Conservation (phyloP, 2,113 vertebrate genomes). For the Artemisiospiza belli region DNA sequence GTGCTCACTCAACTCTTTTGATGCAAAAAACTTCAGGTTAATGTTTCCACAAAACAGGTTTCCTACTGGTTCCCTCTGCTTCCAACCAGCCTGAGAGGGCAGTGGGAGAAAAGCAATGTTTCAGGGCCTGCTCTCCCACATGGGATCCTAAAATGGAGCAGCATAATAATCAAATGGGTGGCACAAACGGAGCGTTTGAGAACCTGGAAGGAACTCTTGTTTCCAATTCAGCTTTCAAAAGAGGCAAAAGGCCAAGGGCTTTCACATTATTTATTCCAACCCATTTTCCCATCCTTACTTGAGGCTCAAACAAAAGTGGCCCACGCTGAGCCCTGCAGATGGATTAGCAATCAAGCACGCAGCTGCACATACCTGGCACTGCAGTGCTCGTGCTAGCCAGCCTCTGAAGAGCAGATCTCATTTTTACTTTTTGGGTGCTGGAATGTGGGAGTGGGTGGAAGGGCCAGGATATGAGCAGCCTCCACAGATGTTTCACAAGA, state of each 20-base stretch:
- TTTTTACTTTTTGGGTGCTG: conserved; percentile 51
- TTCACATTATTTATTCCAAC: conserved; percentile 55
- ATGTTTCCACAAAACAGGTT: neutral
- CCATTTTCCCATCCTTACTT: conserved; percentile 52
- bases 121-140: neutral
- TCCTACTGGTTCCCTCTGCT: neutral
- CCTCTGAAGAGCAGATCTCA: conserved; percentile 9
- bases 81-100: neutral
- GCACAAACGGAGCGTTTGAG: neutral
- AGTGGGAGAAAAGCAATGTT: neutral
- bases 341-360: conserved; percentile 63
- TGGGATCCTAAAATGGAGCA: neutral
- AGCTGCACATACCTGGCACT: conserved; percentile 69
- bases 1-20: neutral
- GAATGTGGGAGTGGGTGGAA: conserved; percentile 64
- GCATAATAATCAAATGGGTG: conserved; percentile 11
- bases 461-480: conserved; percentile 49
- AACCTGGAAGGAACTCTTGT: conserved; percentile 52
- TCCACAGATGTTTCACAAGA: conserved; percentile 57
- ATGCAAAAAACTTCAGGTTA: neutral
- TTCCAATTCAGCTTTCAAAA: conserved; percentile 53
- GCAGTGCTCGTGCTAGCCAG: neutral
- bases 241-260: conserved; percentile 54
- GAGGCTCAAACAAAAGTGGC: conserved; percentile 58
- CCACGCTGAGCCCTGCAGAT: conserved; percentile 46